phyloP scores from a whole-genome alignment of 2,113 vertebrate genomes.

The Gulo gulo region DNA sequence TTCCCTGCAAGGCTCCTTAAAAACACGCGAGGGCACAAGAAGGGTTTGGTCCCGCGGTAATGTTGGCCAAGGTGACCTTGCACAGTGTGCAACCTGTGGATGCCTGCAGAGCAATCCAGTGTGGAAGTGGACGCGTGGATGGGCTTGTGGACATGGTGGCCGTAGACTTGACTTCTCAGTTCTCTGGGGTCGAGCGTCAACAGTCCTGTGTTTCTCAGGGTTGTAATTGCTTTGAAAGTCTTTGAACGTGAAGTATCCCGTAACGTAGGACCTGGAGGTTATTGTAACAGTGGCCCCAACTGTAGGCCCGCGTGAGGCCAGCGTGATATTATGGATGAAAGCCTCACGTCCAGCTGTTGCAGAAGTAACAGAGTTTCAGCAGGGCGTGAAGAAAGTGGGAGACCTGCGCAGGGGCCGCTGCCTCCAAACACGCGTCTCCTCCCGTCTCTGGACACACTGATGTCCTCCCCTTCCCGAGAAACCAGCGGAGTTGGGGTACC shows the following conservation, averaged over 20 bases:
- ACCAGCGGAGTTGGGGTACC: no score
- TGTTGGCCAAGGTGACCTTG: neutral
- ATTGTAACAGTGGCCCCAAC: neutral
- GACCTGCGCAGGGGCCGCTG: neutral
- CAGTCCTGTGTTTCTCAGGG: neutral
- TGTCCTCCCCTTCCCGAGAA: neutral
- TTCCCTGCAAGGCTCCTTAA: neutral
- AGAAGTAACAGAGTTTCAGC: neutral
- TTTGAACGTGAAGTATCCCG: neutral
- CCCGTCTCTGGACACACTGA: neutral
- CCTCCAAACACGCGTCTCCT: fast-evolving
- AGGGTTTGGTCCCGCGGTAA: neutral
- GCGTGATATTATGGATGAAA: neutral
- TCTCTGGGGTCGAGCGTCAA: neutral
- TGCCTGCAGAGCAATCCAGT: neutral
- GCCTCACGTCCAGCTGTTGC: neutral
- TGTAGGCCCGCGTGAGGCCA: neutral
- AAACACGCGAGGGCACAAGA: neutral
- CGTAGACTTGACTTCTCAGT: neutral
- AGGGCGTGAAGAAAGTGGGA: neutral
- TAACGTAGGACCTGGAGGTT: neutral
- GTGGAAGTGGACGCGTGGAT: fast-evolving
- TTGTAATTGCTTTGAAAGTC: neutral
- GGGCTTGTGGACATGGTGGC: no score
- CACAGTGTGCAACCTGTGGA: fast-evolving